Conservation (phyloP, 2,888 invertebrate genomes). For the Nemotelus pantherinus region DNA sequence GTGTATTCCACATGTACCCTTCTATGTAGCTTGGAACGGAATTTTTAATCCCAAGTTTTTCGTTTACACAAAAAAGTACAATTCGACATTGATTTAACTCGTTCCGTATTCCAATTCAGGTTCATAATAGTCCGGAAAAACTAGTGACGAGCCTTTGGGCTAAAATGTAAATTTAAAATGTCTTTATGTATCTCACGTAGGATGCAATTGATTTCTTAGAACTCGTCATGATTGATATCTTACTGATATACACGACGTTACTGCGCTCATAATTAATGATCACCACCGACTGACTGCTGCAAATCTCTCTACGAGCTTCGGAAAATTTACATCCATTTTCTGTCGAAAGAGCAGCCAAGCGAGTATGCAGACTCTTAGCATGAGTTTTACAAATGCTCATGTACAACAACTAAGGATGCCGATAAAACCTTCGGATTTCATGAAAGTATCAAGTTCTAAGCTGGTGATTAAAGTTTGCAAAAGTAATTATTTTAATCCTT, state of each 20-base stretch:
- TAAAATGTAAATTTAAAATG: too few species aligned
- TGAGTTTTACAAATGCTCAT: neutral
- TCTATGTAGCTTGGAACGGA: too few species aligned
- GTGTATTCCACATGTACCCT: too few species aligned
- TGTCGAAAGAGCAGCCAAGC: neutral
- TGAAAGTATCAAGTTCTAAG: conserved; percentile 42
- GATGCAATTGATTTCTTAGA: too few species aligned
- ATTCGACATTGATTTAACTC: too few species aligned
- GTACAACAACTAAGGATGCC: neutral
- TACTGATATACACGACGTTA: conserved; percentile 19
- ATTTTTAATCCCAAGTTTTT: too few species aligned
- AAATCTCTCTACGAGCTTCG: conserved; percentile 27
- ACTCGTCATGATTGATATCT: too few species aligned
- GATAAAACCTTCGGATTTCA: conserved; percentile 31
- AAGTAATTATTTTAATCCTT: conserved; percentile 49
- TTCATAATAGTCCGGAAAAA: too few species aligned
- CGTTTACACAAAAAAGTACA: too few species aligned
- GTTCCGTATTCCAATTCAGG: too few species aligned
- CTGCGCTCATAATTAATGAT: conserved; percentile 27
- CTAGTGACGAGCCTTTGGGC: too few species aligned
- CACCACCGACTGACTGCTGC: conserved; percentile 5
- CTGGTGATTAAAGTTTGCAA: conserved; percentile 47
- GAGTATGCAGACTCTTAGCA: neutral
- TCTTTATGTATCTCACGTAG: too few species aligned
- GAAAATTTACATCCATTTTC: conserved; percentile 20